Evolutionary conservation across 2,797 vertebrate genomes (phyloP), one percentile per base, ranked within the genome.

Genomic region (Myioborus melanocephalus): DNA sequence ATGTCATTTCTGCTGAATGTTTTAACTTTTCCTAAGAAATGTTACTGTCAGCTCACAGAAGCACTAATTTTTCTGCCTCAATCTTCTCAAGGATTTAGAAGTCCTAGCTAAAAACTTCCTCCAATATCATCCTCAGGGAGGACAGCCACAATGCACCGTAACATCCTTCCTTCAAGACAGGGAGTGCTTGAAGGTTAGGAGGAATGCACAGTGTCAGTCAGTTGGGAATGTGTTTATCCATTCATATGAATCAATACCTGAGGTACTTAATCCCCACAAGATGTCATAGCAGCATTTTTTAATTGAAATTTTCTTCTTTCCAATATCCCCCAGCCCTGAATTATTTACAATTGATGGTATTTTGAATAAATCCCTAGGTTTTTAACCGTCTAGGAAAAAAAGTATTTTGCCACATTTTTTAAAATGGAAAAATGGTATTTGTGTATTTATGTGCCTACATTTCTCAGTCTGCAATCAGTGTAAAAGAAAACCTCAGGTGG

Each of bases 211-310:
- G 0, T 18, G n/a, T 35, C 82, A 34, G 39, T 23, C 70, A 32
- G 2, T 26, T 76, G 46, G 53, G 69, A 87, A 60, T 3, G 30
- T 35, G 57, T 52, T 83, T 39, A 9, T 22, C 15, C 35, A 7
- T 32, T 71, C n/a, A 37, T 39, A 35, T 22, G 18, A 49, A 49
- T 9, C 21, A 39, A 23, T 34, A 81, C 64, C 82, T 78, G 49
- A 79, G 70, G 34, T 24, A 84, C 37, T 6, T n/a, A 73, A 83
- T 57, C 49, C 88, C 78, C 83, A 83, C 60, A 76, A 90, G 64
- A 66, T 90, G 24, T 73, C 81, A 72, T 11, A 71, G 56, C 20
- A 95, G 49, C 53, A 73, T 82, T 87, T 95, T 53, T 30, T 57
- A 56, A 37, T 61, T 1, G 3, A 71, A 77, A 28, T 2, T n/a